A percentile compares a stretch with the other conserved stretches of the same genome.
These are phyloP conservation scores for Sternotherus odoratus DNA, from an alignment of 2,797 vertebrate species.

Conservation along the genomic window DNA sequence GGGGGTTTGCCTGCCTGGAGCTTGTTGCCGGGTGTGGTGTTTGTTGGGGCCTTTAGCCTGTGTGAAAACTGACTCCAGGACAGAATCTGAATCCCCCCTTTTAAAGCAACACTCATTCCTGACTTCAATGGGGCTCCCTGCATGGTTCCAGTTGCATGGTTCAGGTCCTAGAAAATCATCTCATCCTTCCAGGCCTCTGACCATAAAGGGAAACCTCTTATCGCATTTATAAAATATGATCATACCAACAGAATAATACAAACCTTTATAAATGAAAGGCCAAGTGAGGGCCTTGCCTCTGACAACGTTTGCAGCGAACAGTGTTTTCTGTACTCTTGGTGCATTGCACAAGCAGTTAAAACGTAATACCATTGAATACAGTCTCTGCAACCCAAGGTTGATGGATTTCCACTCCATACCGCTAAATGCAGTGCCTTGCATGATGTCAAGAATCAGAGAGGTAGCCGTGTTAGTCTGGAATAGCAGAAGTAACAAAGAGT, in stretches of 20 bases:
- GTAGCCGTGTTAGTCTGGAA: no score
- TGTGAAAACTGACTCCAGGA: background rate
- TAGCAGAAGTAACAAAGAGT: no score
- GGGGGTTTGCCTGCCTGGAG: background rate
- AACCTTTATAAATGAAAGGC: background rate
- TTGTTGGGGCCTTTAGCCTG: background rate
- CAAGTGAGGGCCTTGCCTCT: background rate
- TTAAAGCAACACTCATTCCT: background rate
- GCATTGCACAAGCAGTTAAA: background rate
- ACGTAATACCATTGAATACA: background rate
- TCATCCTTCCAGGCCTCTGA: background rate
- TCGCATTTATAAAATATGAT: background rate
- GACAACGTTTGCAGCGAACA: background rate
- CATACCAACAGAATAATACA: background rate
- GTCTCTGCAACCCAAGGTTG: background rate
- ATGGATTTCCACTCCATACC: no score
- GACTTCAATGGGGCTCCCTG: background rate
- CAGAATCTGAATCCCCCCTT: background rate
- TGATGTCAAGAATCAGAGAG: no score
- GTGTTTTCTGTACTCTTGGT: background rate
- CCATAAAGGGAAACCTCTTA: background rate
- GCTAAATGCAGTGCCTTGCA: no score
- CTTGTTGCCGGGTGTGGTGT: background rate
- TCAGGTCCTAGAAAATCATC: background rate
- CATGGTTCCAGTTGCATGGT: background rate